phyloP scores from a whole-genome alignment of 2,797 vertebrate genomes.

The Sandelia bainsii region DNA sequence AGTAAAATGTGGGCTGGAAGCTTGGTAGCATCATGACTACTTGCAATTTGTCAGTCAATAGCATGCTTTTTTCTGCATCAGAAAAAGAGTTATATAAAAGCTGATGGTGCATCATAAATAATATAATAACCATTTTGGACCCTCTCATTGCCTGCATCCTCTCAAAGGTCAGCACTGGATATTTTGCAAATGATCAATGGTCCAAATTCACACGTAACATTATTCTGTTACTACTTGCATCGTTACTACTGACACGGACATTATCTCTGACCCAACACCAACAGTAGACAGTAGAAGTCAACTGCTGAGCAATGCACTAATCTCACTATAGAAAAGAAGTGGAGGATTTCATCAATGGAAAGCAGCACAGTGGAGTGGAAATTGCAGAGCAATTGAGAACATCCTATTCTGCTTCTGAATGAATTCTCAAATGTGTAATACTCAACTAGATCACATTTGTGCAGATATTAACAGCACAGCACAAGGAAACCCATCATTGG shows the following conservation, averaged over 20 bases:
- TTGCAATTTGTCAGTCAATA: not conserved
- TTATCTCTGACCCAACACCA: not conserved
- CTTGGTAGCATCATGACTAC: not conserved
- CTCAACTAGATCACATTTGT: not conserved
- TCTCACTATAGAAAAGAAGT: not conserved
- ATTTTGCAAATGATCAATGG: not conserved
- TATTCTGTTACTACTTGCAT: not conserved
- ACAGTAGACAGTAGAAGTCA: not conserved
- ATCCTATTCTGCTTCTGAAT: not conserved
- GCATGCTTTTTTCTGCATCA: not conserved
- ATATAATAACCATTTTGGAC: not conserved
- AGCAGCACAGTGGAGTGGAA: not conserved
- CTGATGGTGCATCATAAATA: not conserved
- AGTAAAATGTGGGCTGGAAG: not conserved
- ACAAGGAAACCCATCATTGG: slow-evolving; percentile 21
- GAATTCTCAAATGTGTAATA: not conserved
- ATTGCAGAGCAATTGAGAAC: not conserved
- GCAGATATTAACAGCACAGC: not conserved
- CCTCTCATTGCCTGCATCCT: not conserved
- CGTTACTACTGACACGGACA: not conserved
- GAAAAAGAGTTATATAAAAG: not conserved
- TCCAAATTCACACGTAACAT: not conserved
- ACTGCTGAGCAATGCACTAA: not conserved
- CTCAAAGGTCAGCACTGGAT: not conserved
- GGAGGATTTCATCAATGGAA: not conserved